Percentiles rank a stretch among this genome's conserved stretches.
phyloP scores from a whole-genome alignment of 2,888 invertebrate species.

The Margaritifera margaritifera region DNA sequence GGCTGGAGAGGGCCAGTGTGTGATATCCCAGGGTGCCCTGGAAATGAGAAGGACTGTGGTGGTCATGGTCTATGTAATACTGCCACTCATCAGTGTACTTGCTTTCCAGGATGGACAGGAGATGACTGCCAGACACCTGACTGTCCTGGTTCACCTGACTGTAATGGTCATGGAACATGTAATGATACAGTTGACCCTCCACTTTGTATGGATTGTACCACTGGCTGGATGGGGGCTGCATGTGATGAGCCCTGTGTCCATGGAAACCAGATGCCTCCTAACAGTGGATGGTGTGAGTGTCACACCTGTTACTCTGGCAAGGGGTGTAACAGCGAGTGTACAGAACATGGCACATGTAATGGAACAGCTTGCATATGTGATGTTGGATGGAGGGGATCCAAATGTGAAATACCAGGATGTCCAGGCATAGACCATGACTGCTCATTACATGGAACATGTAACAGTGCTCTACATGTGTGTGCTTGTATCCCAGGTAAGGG shows the following conservation, averaged over 20 bases:
- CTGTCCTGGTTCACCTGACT: constrained; percentile 59
- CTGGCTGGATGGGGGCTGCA: constrained; percentile 53
- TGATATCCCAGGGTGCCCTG: constrained; percentile 58
- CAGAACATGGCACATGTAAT: constrained; percentile 36
- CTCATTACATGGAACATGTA: constrained; percentile 46
- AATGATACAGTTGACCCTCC: constrained; percentile 40
- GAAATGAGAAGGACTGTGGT: constrained; percentile 45
- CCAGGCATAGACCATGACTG: constrained; percentile 48
- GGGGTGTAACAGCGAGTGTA: constrained; percentile 49
- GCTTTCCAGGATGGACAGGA: constrained; percentile 58
- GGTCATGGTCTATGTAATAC: constrained; percentile 56
- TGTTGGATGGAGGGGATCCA: constrained; percentile 46
- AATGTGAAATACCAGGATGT: constrained; percentile 51
- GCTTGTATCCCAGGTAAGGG: constrained; percentile 52
- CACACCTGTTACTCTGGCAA: constrained; percentile 47
- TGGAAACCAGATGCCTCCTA: constrained; percentile 43
- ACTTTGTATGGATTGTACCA: constrained; percentile 38
- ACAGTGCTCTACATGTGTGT: constrained; percentile 44
- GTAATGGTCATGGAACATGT: constrained; percentile 49
- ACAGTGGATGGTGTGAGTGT: constrained; percentile 48
- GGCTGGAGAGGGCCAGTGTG: constrained; percentile 58
- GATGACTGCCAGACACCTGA: constrained; percentile 51
- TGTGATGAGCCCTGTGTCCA: constrained; percentile 46
- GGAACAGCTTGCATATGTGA: constrained; percentile 44
- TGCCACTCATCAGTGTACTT: constrained; percentile 47